Percentiles rank a stretch among this genome's conserved stretches.
phyloP scores from a whole-genome alignment of 2,113 vertebrate genomes.

The Zeus faber region DNA sequence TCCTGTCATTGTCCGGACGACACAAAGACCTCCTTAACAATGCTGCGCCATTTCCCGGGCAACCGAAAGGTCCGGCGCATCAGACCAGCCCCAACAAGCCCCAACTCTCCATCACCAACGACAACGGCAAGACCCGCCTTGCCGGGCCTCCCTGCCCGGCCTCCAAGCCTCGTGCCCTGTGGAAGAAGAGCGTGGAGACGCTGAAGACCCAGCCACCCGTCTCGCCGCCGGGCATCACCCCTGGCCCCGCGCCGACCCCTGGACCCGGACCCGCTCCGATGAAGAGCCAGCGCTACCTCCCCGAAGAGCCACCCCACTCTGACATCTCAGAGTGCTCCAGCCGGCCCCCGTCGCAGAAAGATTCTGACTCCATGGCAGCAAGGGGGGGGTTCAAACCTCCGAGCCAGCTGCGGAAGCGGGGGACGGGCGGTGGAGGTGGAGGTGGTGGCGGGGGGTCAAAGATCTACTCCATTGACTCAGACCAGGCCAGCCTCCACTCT shows the following conservation, averaged over 20 bases:
- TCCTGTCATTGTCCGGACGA: conserved; percentile 77
- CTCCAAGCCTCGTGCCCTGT: conserved; percentile 88
- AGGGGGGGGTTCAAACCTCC: conserved; percentile 63
- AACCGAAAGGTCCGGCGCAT: conserved; percentile 57
- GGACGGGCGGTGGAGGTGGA: conserved; percentile 42
- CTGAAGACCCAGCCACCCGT: conserved; percentile 82
- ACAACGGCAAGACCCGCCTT: conserved; percentile 76
- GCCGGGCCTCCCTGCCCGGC: conserved; percentile 38
- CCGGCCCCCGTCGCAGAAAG: conserved; percentile 82
- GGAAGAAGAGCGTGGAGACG: conserved; percentile 95
- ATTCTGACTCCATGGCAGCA: conserved; percentile 74
- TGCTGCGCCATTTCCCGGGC: conserved; percentile 82
- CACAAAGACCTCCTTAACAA: conserved; percentile 96
- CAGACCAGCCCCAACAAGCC: conserved; percentile 88
- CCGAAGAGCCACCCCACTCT: conserved; percentile 87
- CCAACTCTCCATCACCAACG: conserved; percentile 85
- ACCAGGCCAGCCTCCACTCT: conserved; percentile 83
- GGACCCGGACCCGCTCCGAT: conserved; percentile 71
- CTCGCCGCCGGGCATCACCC: conserved; percentile 50
- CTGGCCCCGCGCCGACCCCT: conserved; percentile 41
- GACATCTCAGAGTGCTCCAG: conserved; percentile 92
- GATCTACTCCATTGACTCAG: conserved; percentile 92
- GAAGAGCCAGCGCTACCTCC: conserved; percentile 90
- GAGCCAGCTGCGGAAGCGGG: conserved; percentile 67
- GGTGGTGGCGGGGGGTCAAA: conserved; percentile 60